phyloP scores from a whole-genome alignment of 2,888 invertebrate species.

The Onchidella celtica region DNA sequence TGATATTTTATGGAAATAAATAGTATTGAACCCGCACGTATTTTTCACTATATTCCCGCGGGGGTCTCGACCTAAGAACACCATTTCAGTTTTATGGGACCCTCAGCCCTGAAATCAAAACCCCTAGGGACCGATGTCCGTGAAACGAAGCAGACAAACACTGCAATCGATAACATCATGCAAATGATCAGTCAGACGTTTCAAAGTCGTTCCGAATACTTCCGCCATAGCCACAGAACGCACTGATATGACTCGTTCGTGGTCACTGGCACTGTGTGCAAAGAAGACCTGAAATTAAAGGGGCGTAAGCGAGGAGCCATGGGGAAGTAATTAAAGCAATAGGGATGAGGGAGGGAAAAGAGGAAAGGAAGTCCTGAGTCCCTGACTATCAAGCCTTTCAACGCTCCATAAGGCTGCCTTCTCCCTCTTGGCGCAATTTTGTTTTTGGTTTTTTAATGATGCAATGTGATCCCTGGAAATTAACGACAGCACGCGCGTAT shows the following conservation, averaged over 20 bases:
- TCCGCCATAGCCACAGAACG: not conserved
- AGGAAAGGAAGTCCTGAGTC: not conserved
- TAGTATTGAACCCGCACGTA: not conserved
- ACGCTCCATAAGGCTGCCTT: too few relatives aligned
- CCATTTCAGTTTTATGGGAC: not conserved
- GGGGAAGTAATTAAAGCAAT: not conserved
- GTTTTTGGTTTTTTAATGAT: too few relatives aligned
- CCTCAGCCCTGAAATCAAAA: not conserved
- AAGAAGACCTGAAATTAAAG: too few relatives aligned
- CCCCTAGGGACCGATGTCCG: not conserved
- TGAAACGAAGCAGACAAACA: not conserved
- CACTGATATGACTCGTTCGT: not conserved
- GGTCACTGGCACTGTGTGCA: too few relatives aligned
- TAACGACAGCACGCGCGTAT: not conserved
- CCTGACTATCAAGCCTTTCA: too few relatives aligned
- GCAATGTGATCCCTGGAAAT: too few relatives aligned
- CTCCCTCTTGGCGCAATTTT: too few relatives aligned
- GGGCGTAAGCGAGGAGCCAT: too few relatives aligned
- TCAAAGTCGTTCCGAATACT: not conserved
- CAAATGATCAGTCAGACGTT: not conserved
- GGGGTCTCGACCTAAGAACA: not conserved
- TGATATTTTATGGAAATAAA: constrained; percentile 5
- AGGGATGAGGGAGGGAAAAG: not conserved
- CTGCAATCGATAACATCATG: not conserved
- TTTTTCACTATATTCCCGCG: not conserved